Conservation (phyloP, 1,140 invertebrate species). For the Chrysomallon squamiferum region DNA sequence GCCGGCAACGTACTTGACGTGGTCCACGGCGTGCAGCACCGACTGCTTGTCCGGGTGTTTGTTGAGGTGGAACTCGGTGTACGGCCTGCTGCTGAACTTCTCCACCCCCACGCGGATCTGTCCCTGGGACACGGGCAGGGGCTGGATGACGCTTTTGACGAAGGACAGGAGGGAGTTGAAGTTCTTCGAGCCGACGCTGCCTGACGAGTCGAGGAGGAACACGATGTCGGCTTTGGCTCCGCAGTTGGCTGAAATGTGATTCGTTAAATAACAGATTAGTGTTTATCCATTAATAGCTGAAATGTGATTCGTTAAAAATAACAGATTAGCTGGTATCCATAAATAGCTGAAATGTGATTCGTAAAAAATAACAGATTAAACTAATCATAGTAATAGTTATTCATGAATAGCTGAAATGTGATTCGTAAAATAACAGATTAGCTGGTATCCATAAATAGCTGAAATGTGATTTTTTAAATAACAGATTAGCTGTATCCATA, state of each 20-base stretch:
- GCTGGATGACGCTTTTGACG: constrained; percentile 31
- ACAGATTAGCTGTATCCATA: too few relatives aligned
- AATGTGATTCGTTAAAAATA: too few relatives aligned
- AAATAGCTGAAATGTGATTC: too few relatives aligned
- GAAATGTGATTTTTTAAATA: too few relatives aligned
- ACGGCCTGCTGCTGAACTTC: constrained; percentile 32
- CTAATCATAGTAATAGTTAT: too few relatives aligned
- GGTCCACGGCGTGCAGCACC: constrained; percentile 22
- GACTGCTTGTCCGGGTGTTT: constrained; percentile 23
- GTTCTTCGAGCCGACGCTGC: constrained; percentile 39
- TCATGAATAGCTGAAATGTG: too few relatives aligned
- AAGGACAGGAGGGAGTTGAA: constrained; percentile 39
- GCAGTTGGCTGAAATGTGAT: constrained; percentile 27
- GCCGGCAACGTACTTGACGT: constrained; percentile 29
- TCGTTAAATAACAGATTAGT: too few relatives aligned
- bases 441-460: too few relatives aligned
- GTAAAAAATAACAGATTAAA: too few relatives aligned
- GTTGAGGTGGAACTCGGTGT: constrained; percentile 38
- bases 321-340: too few relatives aligned
- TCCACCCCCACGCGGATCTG: constrained; percentile 33
- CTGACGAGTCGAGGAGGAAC: constrained; percentile 47
- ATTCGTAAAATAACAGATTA: too few relatives aligned
- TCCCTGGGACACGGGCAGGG: constrained; percentile 25
- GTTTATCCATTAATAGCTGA: too few relatives aligned
- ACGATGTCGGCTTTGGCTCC: constrained; percentile 40